phyloP scores from a whole-genome alignment of 2,113 vertebrate genomes.

The Cyphomyrus plagiostoma region DNA sequence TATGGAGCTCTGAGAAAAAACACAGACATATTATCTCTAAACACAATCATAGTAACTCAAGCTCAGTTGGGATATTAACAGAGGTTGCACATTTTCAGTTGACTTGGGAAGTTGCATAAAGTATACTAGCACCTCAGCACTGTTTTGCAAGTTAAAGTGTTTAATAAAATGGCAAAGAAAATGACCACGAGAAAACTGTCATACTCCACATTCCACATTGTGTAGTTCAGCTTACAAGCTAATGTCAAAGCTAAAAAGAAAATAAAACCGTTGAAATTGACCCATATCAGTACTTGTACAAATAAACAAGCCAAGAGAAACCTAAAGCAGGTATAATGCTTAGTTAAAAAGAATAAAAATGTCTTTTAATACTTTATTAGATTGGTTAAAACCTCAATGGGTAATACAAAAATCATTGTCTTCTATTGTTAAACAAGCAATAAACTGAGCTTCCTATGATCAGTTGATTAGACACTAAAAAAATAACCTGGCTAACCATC shows the following conservation, averaged over 20 bases:
- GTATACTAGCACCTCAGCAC: background rate
- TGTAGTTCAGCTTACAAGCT: background rate
- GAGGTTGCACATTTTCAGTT: background rate
- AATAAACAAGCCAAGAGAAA: background rate
- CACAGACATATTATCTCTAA: background rate
- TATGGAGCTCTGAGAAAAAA: conserved; percentile 14
- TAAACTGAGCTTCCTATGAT: background rate
- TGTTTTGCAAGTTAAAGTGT: background rate
- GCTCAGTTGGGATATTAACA: background rate
- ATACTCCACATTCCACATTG: background rate
- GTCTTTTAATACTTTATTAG: background rate
- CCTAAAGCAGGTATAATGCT: background rate
- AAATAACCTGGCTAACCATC: background rate
- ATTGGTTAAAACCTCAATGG: background rate
- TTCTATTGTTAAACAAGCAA: background rate
- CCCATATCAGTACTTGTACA: background rate
- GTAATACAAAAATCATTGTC: background rate
- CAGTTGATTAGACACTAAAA: background rate
- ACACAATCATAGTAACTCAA: background rate
- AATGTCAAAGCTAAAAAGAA: background rate
- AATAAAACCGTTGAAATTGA: background rate
- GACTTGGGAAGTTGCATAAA: background rate
- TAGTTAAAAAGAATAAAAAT: background rate
- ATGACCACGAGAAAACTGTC: background rate
- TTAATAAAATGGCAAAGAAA: background rate